Conservation (phyloP, 1,140 invertebrate genomes). For the Drosophila lowei region DNA sequence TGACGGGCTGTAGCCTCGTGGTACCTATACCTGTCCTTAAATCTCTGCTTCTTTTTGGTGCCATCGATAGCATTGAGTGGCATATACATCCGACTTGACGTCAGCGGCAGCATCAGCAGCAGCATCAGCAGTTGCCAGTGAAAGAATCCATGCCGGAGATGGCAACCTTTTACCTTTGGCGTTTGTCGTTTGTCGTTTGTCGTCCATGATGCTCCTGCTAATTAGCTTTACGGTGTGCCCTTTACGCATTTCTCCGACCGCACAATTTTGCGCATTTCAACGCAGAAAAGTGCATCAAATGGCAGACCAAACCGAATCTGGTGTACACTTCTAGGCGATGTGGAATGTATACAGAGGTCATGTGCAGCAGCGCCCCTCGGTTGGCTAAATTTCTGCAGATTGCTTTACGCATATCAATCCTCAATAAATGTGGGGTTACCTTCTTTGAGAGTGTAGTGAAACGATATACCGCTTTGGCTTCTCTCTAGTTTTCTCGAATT, state of each 20-base stretch:
- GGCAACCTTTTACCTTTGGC: constrained; percentile 46
- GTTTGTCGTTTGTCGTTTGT: not conserved
- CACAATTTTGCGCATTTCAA: constrained; percentile 31
- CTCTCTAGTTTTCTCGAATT: constrained; percentile 14
- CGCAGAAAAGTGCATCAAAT: not conserved
- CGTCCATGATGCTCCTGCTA: constrained; percentile 35
- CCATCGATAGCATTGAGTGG: constrained; percentile 44
- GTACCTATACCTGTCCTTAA: not conserved
- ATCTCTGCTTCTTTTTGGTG: constrained; percentile 10
- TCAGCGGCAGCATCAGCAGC: constrained; percentile 35
- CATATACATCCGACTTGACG: constrained; percentile 40
- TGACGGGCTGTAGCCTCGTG: not conserved
- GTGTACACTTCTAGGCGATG: too few species aligned
- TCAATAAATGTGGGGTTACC: not conserved
- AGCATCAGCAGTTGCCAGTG: not conserved
- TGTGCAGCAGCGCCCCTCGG: too few species aligned
- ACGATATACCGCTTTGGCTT: not conserved
- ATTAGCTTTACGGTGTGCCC: constrained; percentile 52
- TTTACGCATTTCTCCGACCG: constrained; percentile 60
- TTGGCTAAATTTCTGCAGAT: not conserved
- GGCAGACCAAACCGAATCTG: too few species aligned
- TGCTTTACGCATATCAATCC: not conserved
- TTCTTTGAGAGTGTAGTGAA: too few species aligned
- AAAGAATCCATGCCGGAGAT: not conserved
- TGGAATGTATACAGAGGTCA: too few species aligned